These are phyloP conservation scores for Bombylius major DNA, from an alignment of 2,888 invertebrate genomes.

Conservation along the genomic window DNA sequence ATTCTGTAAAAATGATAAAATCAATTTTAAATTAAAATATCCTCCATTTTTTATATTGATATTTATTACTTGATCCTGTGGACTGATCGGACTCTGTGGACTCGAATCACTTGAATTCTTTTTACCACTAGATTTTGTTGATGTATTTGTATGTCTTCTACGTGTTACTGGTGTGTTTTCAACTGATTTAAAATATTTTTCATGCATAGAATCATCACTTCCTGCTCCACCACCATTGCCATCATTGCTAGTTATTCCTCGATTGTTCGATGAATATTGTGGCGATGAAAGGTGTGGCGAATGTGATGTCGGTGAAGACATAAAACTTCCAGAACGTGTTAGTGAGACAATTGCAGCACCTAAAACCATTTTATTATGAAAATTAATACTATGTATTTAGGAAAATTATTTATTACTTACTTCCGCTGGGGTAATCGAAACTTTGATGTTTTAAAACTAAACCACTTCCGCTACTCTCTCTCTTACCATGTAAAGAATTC, in stretches of 20 bases:
- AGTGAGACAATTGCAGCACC: constrained; percentile 21
- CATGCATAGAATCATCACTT: constrained; percentile 71
- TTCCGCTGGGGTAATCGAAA: constrained; percentile 33
- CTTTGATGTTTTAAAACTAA: constrained; percentile 38
- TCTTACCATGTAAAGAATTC: constrained; percentile 28
- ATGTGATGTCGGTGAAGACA: constrained; percentile 27
- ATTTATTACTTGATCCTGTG: constrained; percentile 26
- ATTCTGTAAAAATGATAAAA: constrained; percentile 3
- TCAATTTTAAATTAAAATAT: not conserved
- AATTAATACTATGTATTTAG: not conserved
- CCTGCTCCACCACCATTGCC: constrained; percentile 43
- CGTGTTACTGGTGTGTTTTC: constrained; percentile 54
- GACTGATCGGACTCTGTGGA: constrained; percentile 49
- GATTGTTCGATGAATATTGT: constrained; percentile 2
- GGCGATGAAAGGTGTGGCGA: constrained; percentile 2
- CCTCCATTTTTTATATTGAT: not conserved
- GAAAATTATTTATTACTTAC: constrained; percentile 7
- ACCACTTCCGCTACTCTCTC: constrained; percentile 20
- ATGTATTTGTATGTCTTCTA: constrained; percentile 34
- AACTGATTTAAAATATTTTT: constrained; percentile 62
- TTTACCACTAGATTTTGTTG: constrained; percentile 27
- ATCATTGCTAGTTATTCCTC: constrained; percentile 20
- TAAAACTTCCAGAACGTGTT: constrained; percentile 34
- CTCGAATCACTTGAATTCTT: constrained; percentile 46
- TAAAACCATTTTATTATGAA: not conserved